phyloP scores from a whole-genome alignment of 2,797 vertebrate genomes.

The Etheostoma nigrum region DNA sequence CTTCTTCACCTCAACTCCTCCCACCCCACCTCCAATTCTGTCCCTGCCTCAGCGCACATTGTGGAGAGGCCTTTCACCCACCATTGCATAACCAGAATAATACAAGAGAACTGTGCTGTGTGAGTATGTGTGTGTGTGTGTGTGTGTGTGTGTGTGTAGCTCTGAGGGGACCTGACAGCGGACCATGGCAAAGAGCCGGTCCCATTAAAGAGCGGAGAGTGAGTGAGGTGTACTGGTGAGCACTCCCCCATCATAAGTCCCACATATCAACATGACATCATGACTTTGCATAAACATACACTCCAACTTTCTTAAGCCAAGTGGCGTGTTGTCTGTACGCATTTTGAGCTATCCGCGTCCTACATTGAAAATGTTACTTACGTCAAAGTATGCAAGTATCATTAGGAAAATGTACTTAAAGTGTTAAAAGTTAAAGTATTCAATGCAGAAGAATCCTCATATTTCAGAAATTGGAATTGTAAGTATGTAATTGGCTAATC shows the following conservation, averaged over 20 bases:
- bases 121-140: slow-evolving; percentile 45
- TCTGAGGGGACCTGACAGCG: slow-evolving; percentile 65
- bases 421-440: no score
- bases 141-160: slow-evolving; percentile 56
- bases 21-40: slow-evolving; percentile 1
- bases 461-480: no score
- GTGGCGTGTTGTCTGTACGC: no score
- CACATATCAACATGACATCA: background rate
- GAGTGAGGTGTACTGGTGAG: slow-evolving; percentile 33
- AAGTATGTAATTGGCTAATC: no score
- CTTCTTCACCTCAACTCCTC: slow-evolving; percentile 17
- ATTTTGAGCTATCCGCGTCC: no score
- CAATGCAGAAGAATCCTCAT: no score
- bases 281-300: no score
- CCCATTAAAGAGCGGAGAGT: slow-evolving; percentile 61
- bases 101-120: slow-evolving; percentile 76
- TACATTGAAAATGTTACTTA: no score
- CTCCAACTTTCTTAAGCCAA: no score
- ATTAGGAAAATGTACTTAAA: no score
- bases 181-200: slow-evolving; percentile 67
- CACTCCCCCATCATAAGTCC: slow-evolving; percentile 19
- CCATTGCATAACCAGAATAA: slow-evolving; percentile 81
- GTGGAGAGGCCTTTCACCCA: slow-evolving; percentile 72
- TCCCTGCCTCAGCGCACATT: slow-evolving; percentile 74
- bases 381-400: no score